Conservation (phyloP, 2,888 invertebrate genomes). For the Graphium colonna region DNA sequence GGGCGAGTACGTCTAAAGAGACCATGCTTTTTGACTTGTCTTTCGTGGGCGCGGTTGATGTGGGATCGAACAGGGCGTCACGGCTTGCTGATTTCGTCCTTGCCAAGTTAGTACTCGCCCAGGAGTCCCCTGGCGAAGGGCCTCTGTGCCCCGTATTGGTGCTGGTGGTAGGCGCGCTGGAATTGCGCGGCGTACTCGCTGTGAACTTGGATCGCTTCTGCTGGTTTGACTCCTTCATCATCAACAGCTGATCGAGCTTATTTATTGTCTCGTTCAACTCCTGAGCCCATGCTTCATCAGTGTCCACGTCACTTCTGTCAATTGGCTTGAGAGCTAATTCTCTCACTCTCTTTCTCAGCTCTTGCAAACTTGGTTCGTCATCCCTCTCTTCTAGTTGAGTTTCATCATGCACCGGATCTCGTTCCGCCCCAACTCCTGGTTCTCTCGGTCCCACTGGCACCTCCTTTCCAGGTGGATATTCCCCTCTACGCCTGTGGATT, state of each 20-base stretch:
- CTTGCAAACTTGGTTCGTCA: slow-evolving; percentile 81
- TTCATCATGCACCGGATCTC: slow-evolving; percentile 71
- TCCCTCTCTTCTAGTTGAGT: slow-evolving; percentile 42
- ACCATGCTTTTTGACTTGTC: slow-evolving; percentile 75
- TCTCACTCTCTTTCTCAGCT: slow-evolving; percentile 84
- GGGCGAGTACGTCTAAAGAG: slow-evolving; percentile 67
- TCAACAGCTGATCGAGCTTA: slow-evolving; percentile 85
- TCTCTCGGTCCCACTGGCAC: slow-evolving; percentile 79
- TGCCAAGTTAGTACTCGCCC: slow-evolving; percentile 49
- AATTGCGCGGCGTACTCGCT: slow-evolving; percentile 54
- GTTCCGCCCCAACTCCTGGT: slow-evolving; percentile 89
- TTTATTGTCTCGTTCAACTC: slow-evolving; percentile 89
- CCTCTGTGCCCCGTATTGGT: slow-evolving; percentile 46
- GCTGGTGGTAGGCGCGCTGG: slow-evolving; percentile 66
- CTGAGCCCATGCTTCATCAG: slow-evolving; percentile 86
- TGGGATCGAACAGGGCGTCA: slow-evolving; percentile 57
- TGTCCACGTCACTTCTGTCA: slow-evolving; percentile 85
- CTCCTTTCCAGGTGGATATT: slow-evolving; percentile 69
- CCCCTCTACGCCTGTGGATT: slow-evolving; percentile 86
- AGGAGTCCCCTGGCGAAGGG: slow-evolving; percentile 55
- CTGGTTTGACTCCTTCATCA: slow-evolving; percentile 83
- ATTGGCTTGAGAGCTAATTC: slow-evolving; percentile 87
- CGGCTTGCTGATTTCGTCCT: slow-evolving; percentile 62
- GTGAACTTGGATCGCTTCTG: slow-evolving; percentile 76
- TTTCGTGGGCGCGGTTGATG: slow-evolving; percentile 52